Conservation (phyloP, 2,113 vertebrate species). For the Tringa solitaria region DNA sequence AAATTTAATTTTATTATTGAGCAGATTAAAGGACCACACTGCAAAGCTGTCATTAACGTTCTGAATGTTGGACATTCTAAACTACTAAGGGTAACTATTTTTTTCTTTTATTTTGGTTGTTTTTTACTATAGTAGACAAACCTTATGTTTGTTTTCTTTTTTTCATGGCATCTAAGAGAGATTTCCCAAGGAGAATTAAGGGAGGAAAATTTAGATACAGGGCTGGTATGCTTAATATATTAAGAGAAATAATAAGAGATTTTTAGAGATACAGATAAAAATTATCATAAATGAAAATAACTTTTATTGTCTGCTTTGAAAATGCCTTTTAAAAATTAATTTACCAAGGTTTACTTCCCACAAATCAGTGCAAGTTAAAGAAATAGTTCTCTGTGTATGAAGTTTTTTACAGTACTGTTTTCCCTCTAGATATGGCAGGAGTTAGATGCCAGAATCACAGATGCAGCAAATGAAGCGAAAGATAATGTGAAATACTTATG, state of each 20-base stretch:
- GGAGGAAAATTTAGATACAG: neutral
- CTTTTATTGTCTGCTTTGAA: neutral
- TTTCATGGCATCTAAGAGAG: neutral
- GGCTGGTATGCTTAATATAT: neutral
- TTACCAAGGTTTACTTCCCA: neutral
- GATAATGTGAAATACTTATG: constrained; percentile 84
- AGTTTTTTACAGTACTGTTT: neutral
- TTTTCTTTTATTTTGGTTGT: neutral
- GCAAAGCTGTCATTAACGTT: constrained; percentile 77
- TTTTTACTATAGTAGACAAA: neutral
- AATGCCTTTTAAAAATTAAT: neutral
- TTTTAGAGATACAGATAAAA: neutral
- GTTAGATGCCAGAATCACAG: constrained; percentile 80
- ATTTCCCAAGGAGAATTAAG: neutral
- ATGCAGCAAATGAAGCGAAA: constrained; percentile 83
- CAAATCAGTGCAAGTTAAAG: neutral
- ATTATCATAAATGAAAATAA: neutral
- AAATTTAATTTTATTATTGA: constrained; percentile 82
- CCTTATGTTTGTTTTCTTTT: accelerated
- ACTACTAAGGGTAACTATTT: constrained; percentile 73
- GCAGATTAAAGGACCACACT: constrained; percentile 80
- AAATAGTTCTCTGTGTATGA: neutral
- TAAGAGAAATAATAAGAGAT: neutral
- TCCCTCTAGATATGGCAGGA: constrained; percentile 78
- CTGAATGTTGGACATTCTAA: constrained; percentile 78